phyloP scores from a whole-genome alignment of 2,888 invertebrate genomes.

The Kryphioiulus occultus region DNA sequence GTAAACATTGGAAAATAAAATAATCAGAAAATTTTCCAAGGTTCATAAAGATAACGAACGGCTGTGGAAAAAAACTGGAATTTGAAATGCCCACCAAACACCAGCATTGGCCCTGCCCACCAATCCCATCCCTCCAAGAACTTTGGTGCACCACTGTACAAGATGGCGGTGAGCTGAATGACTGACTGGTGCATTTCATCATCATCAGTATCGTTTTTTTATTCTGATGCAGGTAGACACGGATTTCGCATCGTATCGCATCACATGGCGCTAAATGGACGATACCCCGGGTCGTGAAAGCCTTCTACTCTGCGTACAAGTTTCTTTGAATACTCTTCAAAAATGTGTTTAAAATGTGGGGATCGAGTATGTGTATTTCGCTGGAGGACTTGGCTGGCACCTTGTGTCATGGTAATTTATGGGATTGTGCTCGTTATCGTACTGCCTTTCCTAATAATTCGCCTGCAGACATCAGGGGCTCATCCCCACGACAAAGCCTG shows the following conservation, averaged over 20 bases:
- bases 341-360: constrained; percentile 39
- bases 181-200: not conserved
- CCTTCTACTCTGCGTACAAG: not conserved
- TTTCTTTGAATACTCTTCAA: not conserved
- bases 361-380: not conserved
- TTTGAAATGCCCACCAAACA: too few relatives aligned
- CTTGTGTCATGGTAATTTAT: constrained; percentile 80
- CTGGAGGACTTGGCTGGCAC: constrained; percentile 92
- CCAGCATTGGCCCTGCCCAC: too few relatives aligned
- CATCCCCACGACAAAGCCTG: constrained; percentile 78
- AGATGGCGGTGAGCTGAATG: not conserved
- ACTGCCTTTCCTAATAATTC: constrained; percentile 81
- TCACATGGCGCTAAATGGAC: not conserved
- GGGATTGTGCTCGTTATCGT: constrained; percentile 81
- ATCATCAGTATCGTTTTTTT: not conserved
- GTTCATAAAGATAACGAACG: too few relatives aligned
- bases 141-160: not conserved
- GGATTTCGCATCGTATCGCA: not conserved
- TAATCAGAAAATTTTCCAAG: too few relatives aligned
- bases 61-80: too few relatives aligned
- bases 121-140: not conserved
- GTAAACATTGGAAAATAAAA: too few relatives aligned
- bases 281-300: not conserved
- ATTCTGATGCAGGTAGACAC: not conserved
- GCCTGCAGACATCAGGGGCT: constrained; percentile 81